Conservation (phyloP, 2,797 vertebrate genomes). For the Lepilemur septentrionalis region DNA sequence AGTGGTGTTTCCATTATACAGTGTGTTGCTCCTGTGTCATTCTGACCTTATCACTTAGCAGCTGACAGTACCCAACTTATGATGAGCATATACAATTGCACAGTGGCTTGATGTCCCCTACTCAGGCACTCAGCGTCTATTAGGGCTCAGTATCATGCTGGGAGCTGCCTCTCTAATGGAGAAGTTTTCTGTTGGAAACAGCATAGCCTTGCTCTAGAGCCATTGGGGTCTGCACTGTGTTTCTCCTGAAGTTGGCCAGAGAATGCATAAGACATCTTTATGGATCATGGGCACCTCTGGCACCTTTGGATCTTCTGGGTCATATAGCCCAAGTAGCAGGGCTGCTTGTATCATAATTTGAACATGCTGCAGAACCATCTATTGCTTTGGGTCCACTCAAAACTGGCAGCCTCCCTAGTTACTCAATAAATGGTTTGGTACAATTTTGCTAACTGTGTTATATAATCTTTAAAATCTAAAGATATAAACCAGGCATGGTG, state of each 20-base stretch:
- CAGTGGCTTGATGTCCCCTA: background rate
- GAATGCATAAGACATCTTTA: background rate
- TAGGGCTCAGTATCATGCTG: background rate
- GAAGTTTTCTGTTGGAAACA: background rate
- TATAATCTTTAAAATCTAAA: background rate
- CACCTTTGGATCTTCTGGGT: background rate
- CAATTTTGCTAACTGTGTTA: background rate
- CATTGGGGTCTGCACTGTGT: background rate
- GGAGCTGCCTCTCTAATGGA: background rate
- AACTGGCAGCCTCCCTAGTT: background rate
- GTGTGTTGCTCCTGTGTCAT: background rate
- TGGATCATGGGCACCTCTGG: background rate
- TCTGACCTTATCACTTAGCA: background rate
- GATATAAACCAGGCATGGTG: background rate
- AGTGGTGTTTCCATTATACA: background rate
- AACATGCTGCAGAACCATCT: background rate
- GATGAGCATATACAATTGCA: background rate
- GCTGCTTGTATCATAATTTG: background rate
- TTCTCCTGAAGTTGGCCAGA: background rate
- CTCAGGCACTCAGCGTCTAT: background rate
- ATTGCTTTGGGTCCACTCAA: background rate
- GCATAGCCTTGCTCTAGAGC: background rate
- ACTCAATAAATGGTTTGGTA: background rate
- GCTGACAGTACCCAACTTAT: background rate
- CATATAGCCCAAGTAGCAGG: background rate